A percentile compares a stretch with the other conserved stretches of the same genome.
phyloP scores from a whole-genome alignment of 2,797 vertebrate genomes.

The Alectoris magna region DNA sequence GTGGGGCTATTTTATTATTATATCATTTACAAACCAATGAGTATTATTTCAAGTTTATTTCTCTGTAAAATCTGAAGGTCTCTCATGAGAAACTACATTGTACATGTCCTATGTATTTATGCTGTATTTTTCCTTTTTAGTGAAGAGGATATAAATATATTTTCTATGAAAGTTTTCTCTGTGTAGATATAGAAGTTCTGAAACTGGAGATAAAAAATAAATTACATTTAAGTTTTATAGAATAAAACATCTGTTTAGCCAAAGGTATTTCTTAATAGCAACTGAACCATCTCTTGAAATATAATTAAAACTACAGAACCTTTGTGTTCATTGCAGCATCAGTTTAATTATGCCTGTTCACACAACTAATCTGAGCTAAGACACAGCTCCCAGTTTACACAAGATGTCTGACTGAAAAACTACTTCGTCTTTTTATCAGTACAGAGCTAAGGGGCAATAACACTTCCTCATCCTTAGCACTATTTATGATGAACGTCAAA shows the following conservation, averaged over 20 bases:
- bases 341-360: neutral
- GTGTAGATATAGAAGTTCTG: neutral
- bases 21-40: neutral
- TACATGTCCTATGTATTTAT: neutral
- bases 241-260: neutral
- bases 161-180: neutral
- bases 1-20: neutral
- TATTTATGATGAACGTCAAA: neutral
- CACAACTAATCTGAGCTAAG: neutral
- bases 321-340: neutral
- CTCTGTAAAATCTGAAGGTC: neutral
- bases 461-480: neutral
- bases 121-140: neutral
- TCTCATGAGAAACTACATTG: neutral
- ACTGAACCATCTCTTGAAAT: neutral
- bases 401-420: neutral
- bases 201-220: neutral
- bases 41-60: neutral
- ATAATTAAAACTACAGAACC: slow-evolving; percentile 24
- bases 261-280: neutral
- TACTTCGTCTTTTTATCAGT: neutral
- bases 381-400: neutral
- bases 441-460: neutral
- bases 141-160: neutral
- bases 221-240: neutral